Evolutionary conservation across 2,797 vertebrate genomes (phyloP).

Genomic region (Steatocranus sp.): DNA sequence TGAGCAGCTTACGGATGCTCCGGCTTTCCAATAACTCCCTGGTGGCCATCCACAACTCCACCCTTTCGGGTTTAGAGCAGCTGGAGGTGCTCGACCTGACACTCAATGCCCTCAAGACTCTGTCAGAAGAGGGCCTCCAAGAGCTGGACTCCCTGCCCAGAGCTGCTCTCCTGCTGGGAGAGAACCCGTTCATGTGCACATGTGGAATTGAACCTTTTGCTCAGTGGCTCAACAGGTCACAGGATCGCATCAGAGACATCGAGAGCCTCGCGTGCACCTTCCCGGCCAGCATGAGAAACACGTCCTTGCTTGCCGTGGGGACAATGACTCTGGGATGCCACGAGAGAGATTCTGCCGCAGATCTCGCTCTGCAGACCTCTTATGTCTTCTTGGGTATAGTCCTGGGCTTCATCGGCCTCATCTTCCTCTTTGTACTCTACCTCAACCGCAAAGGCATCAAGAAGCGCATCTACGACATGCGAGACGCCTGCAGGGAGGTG

Average conservation of each 20-base stretch:
- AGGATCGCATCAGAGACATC: slow-evolving; percentile 45
- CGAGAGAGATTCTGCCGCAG: slow-evolving; percentile 41
- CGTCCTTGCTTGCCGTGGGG: slow-evolving; percentile 55
- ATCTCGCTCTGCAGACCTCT: slow-evolving; percentile 76
- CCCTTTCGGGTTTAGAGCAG: slow-evolving; percentile 62
- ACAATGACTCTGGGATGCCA: slow-evolving; percentile 64
- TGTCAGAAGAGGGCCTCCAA: slow-evolving; percentile 64
- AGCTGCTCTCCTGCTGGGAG: slow-evolving; percentile 50
- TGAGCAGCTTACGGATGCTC: slow-evolving; percentile 52
- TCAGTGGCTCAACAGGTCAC: slow-evolving; percentile 74
- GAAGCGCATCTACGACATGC: slow-evolving; percentile 71
- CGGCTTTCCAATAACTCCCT: slow-evolving; percentile 76
- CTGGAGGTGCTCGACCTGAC: slow-evolving; percentile 76
- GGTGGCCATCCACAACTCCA: slow-evolving; percentile 70
- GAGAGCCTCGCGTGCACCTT: slow-evolving; percentile 65
- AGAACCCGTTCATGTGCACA: slow-evolving; percentile 75
- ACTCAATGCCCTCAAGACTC: slow-evolving; percentile 69
- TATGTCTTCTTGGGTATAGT: slow-evolving; percentile 78
- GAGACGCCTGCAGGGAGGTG: slow-evolving; percentile 77
- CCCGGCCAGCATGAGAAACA: slow-evolving; percentile 72
- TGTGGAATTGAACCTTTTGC: slow-evolving; percentile 75
- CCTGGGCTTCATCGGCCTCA: slow-evolving; percentile 75
- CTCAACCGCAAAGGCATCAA: slow-evolving; percentile 82
- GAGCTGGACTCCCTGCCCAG: slow-evolving; percentile 59
- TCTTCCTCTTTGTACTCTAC: slow-evolving; percentile 83